A percentile compares a stretch with the other conserved stretches of the same genome.
Conservation (phyloP, 53 echinoderm and acorn worm species). For the Holothuria scabra region DNA sequence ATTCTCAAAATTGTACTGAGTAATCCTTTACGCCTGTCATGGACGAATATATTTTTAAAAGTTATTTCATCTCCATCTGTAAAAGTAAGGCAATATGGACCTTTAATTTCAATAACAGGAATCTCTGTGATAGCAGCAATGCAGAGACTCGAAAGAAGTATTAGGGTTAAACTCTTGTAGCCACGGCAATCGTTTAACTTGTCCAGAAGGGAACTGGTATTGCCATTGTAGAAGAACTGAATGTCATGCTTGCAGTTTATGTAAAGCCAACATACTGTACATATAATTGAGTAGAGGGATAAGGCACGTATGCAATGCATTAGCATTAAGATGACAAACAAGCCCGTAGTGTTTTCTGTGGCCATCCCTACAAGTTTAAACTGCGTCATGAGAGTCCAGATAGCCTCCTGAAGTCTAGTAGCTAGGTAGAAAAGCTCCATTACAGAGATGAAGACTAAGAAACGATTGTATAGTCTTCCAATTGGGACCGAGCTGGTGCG, state of each 20-base stretch:
- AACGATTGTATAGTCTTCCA: not conserved
- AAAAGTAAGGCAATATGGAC: not conserved
- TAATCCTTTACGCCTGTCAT: not conserved
- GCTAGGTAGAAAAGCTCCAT: constrained; percentile 2
- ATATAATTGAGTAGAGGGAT: not conserved
- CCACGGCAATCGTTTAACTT: not conserved
- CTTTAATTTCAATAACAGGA: not conserved
- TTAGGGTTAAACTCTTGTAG: constrained; percentile 9
- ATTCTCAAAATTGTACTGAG: not conserved
- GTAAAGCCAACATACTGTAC: not conserved
- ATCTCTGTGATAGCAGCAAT: not conserved
- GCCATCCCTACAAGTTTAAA: not conserved
- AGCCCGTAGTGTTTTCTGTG: no score
- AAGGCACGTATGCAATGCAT: not conserved
- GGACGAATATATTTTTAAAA: not conserved
- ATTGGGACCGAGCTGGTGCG: not conserved
- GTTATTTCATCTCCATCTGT: no score
- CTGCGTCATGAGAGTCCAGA: not conserved
- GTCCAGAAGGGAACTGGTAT: not conserved
- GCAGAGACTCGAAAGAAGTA: not conserved
- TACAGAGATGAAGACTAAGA: not conserved
- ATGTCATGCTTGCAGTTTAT: constrained; percentile 1
- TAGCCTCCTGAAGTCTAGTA: not conserved
- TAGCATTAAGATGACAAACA: not conserved
- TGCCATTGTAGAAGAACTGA: not conserved